Base-by-base conservation (phyloP, 2,797 vertebrate genomes). In the Pangasius larnaudii region DNA sequence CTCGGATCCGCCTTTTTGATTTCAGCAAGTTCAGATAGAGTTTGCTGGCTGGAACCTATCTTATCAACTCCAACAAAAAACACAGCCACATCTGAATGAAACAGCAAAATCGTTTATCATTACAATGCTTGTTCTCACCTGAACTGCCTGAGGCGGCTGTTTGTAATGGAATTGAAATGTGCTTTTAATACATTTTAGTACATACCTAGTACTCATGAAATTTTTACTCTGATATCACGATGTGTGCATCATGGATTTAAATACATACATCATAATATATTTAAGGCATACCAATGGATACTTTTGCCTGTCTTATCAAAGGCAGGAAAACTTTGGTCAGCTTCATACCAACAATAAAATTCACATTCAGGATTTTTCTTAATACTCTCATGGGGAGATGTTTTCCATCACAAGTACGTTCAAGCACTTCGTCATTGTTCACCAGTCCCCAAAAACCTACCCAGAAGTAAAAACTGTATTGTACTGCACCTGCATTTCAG, bases 381-480 rank as follows among this genome's bases (percentile, higher is more conserved):
- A 95, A 97, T 0, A 30, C 79, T 0, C 77, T 87, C 89, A 97
- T 92, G 1, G 97, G 96, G 0, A 96, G 93, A 91, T 98, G 93
- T 93, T 98, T 97, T 0, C 93, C 96, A 0, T 98, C 96, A 0
- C 88, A 92, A 0, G 94, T 72, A 10, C 94, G 96, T 16, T 92
- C 92, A 8, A 98, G 88, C 87, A 98, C 3, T 0, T 97, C 97
- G 0, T 97, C 97, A 0, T 98, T 98, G 91, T 98, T 98, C 91
- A 98, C 94, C 0, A 98, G 4, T 36, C 95, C 97, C 97, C 98
- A 98, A n/a, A 98, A 92, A 10, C 97, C 98, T 98, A 92, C 82
- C 84, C 56, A 81, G 16, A 71, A 51, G 24, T 65, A 14, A 80
- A 0, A 27, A 56, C 2, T 74, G 51, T 74, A 58, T 42, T 36